These are phyloP conservation scores for Vultur gryphus DNA, from an alignment of 2,797 vertebrate genomes.

Conservation along the genomic window DNA sequence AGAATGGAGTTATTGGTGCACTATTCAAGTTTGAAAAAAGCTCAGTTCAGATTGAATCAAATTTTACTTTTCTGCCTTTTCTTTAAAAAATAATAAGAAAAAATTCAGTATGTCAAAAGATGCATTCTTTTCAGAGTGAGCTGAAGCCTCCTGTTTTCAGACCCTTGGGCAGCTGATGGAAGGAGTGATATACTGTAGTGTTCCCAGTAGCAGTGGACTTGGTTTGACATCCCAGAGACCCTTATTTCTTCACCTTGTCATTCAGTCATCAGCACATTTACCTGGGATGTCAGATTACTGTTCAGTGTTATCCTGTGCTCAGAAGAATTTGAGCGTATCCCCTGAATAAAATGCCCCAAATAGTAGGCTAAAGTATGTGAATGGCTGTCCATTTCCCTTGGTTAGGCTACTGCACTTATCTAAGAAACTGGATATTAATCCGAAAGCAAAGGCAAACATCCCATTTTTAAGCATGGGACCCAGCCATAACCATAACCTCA, in stretches of 20 bases:
- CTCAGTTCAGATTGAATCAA: not conserved
- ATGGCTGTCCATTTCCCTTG: not conserved
- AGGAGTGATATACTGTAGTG: not conserved
- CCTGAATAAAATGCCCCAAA: not conserved
- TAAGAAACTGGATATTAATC: not conserved
- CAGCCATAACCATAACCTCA: not conserved
- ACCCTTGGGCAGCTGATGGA: not conserved
- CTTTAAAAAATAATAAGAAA: not conserved
- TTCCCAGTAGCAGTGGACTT: not conserved
- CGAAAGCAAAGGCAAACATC: not conserved
- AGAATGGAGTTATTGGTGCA: not conserved
- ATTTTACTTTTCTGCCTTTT: not conserved
- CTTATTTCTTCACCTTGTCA: not conserved
- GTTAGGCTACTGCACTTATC: not conserved
- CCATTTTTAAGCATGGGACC: not conserved
- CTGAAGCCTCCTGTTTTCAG: not conserved
- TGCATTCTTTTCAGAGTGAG: not conserved
- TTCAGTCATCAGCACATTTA: not conserved
- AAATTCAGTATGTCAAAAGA: not conserved
- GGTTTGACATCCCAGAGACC: not conserved
- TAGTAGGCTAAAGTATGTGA: not conserved
- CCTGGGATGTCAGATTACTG: not conserved
- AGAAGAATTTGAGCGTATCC: not conserved
- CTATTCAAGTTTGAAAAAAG: not conserved
- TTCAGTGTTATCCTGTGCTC: not conserved